Conservation (phyloP, 2,888 invertebrate species). For the Pristionchus japonicus region DNA sequence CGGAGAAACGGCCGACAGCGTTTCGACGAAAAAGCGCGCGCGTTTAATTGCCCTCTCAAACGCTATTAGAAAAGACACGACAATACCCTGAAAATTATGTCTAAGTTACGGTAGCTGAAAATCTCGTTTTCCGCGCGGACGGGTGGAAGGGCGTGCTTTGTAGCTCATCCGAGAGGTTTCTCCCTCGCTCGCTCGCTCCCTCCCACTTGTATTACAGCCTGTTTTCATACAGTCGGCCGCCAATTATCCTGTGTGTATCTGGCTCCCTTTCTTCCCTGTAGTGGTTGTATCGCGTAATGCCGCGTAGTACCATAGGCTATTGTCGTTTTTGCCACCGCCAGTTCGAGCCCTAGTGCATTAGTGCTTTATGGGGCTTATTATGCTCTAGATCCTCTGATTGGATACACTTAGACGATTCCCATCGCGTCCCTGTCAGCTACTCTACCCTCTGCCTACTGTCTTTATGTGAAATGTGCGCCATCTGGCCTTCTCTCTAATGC, state of each 20-base stretch:
- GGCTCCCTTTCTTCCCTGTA: background rate
- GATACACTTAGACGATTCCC: background rate
- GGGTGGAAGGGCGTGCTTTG: too few relatives aligned
- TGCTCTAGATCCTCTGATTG: conserved; percentile 26
- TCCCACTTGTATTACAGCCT: conserved; percentile 29
- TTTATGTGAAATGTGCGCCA: background rate
- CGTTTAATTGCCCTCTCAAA: too few relatives aligned
- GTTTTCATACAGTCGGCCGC: conserved; percentile 24
- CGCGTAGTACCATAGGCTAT: background rate
- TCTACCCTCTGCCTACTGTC: background rate
- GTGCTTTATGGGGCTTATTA: background rate
- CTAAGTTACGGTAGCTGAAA: too few relatives aligned
- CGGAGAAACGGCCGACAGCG: too few relatives aligned
- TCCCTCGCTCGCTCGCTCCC: background rate
- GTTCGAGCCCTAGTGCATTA: background rate
- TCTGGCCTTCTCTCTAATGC: conserved; percentile 37
- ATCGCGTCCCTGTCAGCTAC: background rate
- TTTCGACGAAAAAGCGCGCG: too few relatives aligned
- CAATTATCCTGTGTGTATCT: conserved; percentile 32
- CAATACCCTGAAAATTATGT: too few relatives aligned
- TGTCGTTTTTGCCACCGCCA: background rate
- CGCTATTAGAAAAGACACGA: too few relatives aligned
- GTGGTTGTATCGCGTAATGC: conserved; percentile 4
- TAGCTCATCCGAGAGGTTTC: conserved; percentile 1
- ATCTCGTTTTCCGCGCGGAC: too few relatives aligned